phyloP scores from a whole-genome alignment of 1,140 invertebrate species.

The Leptopilina boulardi region DNA sequence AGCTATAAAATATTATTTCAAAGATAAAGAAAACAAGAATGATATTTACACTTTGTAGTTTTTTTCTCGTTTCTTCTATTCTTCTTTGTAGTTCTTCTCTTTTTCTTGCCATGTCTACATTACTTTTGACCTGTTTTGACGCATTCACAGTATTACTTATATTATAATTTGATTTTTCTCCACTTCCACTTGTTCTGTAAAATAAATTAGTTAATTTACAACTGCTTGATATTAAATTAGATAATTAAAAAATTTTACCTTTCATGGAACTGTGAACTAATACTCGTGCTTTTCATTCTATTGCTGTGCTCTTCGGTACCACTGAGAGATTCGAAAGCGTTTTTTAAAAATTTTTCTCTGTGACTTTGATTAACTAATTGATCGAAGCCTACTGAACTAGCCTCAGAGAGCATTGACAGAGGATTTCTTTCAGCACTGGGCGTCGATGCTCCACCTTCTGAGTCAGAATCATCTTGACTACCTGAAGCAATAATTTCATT shows the following conservation, averaged over 20 bases:
- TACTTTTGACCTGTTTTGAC: slow-evolving; percentile 77
- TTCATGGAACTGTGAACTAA: slow-evolving; percentile 73
- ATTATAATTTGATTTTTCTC: slow-evolving; percentile 64
- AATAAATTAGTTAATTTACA: slow-evolving; percentile 63
- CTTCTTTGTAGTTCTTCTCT: slow-evolving; percentile 89
- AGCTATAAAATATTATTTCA: neutral
- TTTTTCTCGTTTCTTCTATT: slow-evolving; percentile 91
- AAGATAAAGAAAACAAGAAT: neutral
- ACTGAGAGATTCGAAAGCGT: slow-evolving; percentile 86
- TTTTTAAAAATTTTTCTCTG: slow-evolving; percentile 85
- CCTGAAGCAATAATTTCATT: slow-evolving; percentile 79
- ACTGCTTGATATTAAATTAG: slow-evolving; percentile 61
- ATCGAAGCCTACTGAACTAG: slow-evolving; percentile 87
- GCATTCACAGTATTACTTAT: slow-evolving; percentile 76
- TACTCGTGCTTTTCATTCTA: slow-evolving; percentile 68
- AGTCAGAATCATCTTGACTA: slow-evolving; percentile 81
- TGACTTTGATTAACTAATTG: slow-evolving; percentile 78
- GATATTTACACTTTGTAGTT: slow-evolving; percentile 90
- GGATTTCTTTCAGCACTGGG: slow-evolving; percentile 76
- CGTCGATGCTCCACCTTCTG: slow-evolving; percentile 81
- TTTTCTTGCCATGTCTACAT: slow-evolving; percentile 83
- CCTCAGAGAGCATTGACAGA: slow-evolving; percentile 79
- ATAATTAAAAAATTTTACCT: no score
- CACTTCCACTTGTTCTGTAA: slow-evolving; percentile 67
- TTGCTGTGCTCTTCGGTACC: slow-evolving; percentile 77